These are phyloP conservation scores for Halcyon malimbica DNA, from an alignment of 2,113 vertebrate species.

Conservation along the genomic window DNA sequence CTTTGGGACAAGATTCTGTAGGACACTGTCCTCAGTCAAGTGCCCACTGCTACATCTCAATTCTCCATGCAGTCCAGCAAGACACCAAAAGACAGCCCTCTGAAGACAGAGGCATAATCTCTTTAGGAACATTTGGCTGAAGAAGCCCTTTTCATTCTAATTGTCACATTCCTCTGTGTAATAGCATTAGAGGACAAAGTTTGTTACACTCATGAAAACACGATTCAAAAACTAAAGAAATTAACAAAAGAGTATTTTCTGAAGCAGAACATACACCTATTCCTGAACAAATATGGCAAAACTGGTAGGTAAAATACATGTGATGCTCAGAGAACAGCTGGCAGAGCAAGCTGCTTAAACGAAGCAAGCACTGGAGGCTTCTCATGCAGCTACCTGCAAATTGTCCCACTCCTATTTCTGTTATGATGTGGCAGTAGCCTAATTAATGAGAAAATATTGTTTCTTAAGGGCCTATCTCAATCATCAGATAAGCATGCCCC, in stretches of 20 bases:
- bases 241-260: not conserved
- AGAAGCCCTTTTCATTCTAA: not conserved
- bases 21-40: not conserved
- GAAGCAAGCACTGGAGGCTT: not conserved
- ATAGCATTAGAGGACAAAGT: not conserved
- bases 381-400: not conserved
- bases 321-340: not conserved
- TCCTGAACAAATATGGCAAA: not conserved
- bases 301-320: not conserved
- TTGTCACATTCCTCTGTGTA: not conserved
- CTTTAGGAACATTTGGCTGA: not conserved
- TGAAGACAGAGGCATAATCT: not conserved
- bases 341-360: not conserved
- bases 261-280: not conserved
- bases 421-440: not conserved
- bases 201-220: fast-evolving
- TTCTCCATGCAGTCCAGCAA: not conserved
- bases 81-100: not conserved
- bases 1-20: not conserved
- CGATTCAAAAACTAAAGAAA: not conserved
- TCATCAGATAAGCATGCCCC: not conserved
- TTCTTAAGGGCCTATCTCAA: not conserved
- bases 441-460: not conserved
- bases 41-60: not conserved
- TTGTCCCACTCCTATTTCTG: not conserved